A percentile compares a stretch with the other conserved stretches of the same genome.
Evolutionary conservation across 1,140 invertebrate species (phyloP).

Genomic region (Triops cancriformis): DNA sequence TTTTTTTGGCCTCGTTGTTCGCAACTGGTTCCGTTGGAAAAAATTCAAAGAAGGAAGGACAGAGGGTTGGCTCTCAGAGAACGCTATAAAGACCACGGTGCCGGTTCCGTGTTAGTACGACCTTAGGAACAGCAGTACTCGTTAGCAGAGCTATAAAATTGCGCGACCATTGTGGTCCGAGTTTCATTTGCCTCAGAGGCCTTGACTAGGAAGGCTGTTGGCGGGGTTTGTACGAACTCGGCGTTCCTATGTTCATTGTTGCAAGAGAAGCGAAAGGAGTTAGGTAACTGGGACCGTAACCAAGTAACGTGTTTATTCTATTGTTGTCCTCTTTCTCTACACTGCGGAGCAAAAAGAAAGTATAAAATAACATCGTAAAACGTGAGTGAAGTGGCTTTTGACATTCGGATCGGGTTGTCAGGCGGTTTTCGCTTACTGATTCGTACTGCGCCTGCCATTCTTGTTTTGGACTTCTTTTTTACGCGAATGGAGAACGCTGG

Average conservation of each 20-base stretch:
- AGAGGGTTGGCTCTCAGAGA: not conserved
- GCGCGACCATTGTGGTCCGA: not conserved
- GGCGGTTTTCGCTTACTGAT: not conserved
- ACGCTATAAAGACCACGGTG: not conserved
- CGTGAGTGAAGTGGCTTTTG: not conserved
- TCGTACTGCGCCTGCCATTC: not conserved
- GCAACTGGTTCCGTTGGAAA: not conserved
- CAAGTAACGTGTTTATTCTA: not conserved
- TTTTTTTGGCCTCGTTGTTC: not conserved
- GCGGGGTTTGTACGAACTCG: not conserved
- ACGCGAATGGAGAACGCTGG: too few species aligned
- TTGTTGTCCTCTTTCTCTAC: not conserved
- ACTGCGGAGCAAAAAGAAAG: not conserved
- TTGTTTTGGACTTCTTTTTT: not conserved
- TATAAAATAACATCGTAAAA: not conserved
- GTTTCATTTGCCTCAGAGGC: not conserved
- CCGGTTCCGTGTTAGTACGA: not conserved
- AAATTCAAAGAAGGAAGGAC: not conserved
- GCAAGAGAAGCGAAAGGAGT: not conserved
- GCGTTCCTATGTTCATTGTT: not conserved
- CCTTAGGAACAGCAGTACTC: not conserved
- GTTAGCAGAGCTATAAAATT: not conserved
- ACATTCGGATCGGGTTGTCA: not conserved
- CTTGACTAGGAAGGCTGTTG: not conserved
- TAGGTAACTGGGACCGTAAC: not conserved